Evolutionary conservation across 2,113 vertebrate species (phyloP).

Genomic region (Paracanthobrama guichenoti): DNA sequence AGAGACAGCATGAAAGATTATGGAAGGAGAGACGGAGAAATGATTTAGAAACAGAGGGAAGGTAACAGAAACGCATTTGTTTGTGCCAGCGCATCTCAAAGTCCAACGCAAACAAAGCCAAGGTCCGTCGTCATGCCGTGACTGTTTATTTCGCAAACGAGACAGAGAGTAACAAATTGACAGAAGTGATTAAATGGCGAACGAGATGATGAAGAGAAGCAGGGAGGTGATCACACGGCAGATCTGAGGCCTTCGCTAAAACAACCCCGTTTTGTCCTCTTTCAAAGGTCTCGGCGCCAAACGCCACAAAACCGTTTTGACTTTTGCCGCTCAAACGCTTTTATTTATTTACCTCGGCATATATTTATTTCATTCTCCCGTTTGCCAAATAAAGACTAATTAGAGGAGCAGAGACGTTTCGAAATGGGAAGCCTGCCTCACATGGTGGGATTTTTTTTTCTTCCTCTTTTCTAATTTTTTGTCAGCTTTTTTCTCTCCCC

Average conservation of each 20-base stretch:
- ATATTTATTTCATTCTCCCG: slow-evolving; percentile 47
- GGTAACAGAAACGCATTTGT: slow-evolving; percentile 21
- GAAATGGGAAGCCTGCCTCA: slow-evolving; percentile 53
- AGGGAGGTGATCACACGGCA: background rate
- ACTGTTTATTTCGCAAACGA: slow-evolving; percentile 14
- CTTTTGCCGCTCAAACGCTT: slow-evolving; percentile 19
- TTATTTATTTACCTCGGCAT: slow-evolving; percentile 14
- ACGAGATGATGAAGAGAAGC: slow-evolving; percentile 14
- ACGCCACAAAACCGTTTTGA: background rate
- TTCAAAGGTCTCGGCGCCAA: background rate
- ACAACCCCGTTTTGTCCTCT: background rate
- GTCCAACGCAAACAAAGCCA: slow-evolving; percentile 11
- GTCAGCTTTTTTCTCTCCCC: slow-evolving; percentile 62
- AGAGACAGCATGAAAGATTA: slow-evolving; percentile 31
- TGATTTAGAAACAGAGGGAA: background rate
- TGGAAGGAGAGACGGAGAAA: slow-evolving; percentile 22
- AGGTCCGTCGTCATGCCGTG: slow-evolving; percentile 6
- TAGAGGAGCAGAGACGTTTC: slow-evolving; percentile 63
- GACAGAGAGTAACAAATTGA: slow-evolving; percentile 26
- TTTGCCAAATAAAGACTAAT: slow-evolving; percentile 62
- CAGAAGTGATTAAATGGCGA: slow-evolving; percentile 16
- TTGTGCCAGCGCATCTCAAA: slow-evolving; percentile 16
- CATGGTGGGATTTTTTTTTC: slow-evolving; percentile 61
- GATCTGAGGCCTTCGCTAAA: slow-evolving; percentile 20
- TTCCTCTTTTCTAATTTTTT: slow-evolving; percentile 62